A percentile compares a stretch with the other conserved stretches of the same genome.
Conservation (phyloP, 2,113 vertebrate genomes). For the Glaucomys volans region DNA sequence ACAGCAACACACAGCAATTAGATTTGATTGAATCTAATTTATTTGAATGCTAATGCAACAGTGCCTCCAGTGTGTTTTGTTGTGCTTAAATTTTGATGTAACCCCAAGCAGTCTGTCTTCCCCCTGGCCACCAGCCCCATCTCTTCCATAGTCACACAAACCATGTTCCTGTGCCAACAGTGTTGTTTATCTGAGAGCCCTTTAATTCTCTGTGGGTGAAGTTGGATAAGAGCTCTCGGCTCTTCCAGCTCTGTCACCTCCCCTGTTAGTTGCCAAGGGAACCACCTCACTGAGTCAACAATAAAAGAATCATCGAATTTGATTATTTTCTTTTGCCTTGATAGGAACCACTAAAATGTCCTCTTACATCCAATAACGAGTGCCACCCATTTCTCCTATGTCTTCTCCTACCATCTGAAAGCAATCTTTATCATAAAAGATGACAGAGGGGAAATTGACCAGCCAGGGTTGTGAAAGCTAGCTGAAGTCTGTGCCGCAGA, state of each 20-base stretch:
- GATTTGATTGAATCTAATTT: slow-evolving; percentile 51
- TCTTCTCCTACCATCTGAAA: slow-evolving; percentile 37
- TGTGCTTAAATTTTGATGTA: slow-evolving; percentile 10
- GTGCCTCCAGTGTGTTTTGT: not conserved
- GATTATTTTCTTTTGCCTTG: slow-evolving; percentile 72
- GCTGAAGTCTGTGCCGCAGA: not conserved
- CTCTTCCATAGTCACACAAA: not conserved
- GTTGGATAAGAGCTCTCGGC: slow-evolving; percentile 35
- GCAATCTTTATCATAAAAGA: not conserved
- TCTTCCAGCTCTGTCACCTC: slow-evolving; percentile 67
- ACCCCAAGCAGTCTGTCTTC: not conserved
- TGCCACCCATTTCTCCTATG: slow-evolving; percentile 18
- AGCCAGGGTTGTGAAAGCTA: not conserved
- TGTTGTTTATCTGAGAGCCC: slow-evolving; percentile 34
- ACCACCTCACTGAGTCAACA: slow-evolving; percentile 77
- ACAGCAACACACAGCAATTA: slow-evolving; percentile 19
- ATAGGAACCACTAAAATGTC: slow-evolving; percentile 71
- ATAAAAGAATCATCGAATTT: slow-evolving; percentile 82
- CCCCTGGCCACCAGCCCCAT: not conserved
- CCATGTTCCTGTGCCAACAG: not conserved
- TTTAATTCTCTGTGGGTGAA: slow-evolving; percentile 52
- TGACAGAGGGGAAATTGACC: not conserved
- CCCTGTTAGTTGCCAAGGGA: slow-evolving; percentile 82
- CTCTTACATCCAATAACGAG: slow-evolving; percentile 57
- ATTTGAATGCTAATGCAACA: slow-evolving; percentile 41